A percentile compares a stretch with the other conserved stretches of the same genome.
phyloP scores from a whole-genome alignment of 2,888 invertebrate genomes.

The Drosophila atripex region DNA sequence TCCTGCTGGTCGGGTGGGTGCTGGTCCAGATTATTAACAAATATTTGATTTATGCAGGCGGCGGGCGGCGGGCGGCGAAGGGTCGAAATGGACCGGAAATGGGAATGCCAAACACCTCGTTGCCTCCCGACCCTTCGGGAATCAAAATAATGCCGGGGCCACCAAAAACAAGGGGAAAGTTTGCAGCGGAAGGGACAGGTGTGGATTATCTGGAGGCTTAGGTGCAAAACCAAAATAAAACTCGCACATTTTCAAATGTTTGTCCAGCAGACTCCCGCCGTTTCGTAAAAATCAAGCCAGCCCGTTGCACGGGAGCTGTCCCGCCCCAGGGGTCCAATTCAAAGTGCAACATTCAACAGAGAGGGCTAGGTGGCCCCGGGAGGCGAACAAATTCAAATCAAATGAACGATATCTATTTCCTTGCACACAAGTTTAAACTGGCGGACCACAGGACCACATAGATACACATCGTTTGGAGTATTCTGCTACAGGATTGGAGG shows the following conservation, averaged over 20 bases:
- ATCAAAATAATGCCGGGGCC: slow-evolving; percentile 1
- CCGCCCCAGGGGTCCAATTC: background rate
- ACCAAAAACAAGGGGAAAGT: slow-evolving; percentile 44
- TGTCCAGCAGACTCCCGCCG: slow-evolving; percentile 14
- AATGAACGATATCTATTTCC: background rate
- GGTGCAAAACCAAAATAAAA: slow-evolving; percentile 17
- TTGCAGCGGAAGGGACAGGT: slow-evolving; percentile 6
- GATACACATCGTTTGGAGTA: too few species aligned
- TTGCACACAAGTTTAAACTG: background rate
- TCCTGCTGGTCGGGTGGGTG: background rate
- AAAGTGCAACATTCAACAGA: background rate
- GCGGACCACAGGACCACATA: too few species aligned
- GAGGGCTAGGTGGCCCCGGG: background rate
- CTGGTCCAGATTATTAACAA: slow-evolving; percentile 48
- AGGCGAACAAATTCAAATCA: background rate
- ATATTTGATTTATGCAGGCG: slow-evolving; percentile 62
- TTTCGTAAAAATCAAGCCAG: slow-evolving; percentile 51
- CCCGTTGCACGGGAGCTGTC: background rate
- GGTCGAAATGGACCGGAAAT: background rate
- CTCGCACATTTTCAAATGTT: slow-evolving; percentile 11
- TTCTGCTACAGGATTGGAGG: too few species aligned
- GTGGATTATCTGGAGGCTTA: slow-evolving; percentile 49
- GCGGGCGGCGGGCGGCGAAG: background rate
- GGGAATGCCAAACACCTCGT: background rate
- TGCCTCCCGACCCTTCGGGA: background rate